Conservation (phyloP, 2,797 vertebrate genomes). For the Dallia pectoralis region DNA sequence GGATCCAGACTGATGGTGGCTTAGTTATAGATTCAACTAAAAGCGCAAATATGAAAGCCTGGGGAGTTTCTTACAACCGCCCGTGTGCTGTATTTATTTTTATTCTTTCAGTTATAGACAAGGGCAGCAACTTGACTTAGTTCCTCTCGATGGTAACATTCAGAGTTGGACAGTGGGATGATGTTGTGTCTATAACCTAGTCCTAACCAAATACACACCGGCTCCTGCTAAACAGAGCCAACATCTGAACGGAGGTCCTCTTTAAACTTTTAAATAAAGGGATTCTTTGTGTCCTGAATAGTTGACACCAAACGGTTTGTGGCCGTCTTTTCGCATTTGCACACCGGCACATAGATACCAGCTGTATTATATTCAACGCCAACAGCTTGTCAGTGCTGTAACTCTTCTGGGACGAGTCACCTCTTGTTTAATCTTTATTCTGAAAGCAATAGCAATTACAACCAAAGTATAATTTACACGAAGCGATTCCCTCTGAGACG, state of each 20-base stretch:
- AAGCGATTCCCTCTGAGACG: neutral
- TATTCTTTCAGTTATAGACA: constrained; percentile 33
- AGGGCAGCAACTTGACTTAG: constrained; percentile 42
- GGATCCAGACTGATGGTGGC: neutral
- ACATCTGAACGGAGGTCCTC: neutral
- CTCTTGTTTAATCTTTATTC: neutral
- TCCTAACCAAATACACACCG: constrained; percentile 43
- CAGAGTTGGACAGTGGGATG: constrained; percentile 41
- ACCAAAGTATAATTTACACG: neutral
- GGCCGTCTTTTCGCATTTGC: no score
- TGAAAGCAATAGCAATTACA: neutral
- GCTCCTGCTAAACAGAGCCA: constrained; percentile 13
- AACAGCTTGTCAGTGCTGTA: neutral
- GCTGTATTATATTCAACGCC: neutral
- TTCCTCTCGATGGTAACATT: constrained; percentile 32
- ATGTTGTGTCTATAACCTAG: constrained; percentile 30
- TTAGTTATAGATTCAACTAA: constrained; percentile 25
- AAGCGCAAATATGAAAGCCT: neutral
- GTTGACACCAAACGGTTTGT: no score
- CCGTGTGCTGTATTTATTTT: constrained; percentile 1
- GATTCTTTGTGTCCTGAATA: neutral
- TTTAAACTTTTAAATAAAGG: neutral
- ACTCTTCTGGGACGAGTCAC: neutral
- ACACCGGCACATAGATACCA: no score
- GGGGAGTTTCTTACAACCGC: neutral